Evolutionary conservation across 2,888 invertebrate species (phyloP), one percentile per base, ranked within the genome.

Genomic region (Thera obeliscata): DNA sequence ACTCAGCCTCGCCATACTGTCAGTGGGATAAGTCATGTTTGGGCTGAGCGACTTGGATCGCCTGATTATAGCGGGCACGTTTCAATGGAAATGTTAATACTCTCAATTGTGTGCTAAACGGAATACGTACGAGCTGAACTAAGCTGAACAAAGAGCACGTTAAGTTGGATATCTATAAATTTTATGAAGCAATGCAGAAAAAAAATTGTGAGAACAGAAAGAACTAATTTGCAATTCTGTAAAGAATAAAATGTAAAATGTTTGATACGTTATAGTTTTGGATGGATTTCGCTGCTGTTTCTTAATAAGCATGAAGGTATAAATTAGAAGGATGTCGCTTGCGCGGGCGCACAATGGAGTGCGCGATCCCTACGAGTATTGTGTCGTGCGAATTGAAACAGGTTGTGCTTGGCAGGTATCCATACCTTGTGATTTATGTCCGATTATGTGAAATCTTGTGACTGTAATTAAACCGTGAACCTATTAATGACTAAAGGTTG

Each of bases 311-410:
- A 89, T 93, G 93, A 92, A 90, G 89, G 81, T 89, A 93, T 93
- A 93, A 93, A 93, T 93, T 90, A 90, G 83, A 77, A 79, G 79
- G 81, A 84, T 80, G 86, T 86, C 86, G 82, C 76, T 80, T 74
- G 84, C 84, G 82, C 83, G 73, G 80, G 80, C 83, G 81, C 82
- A 89, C 87, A 90, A 88, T 85, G 81, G 83, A 66, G 76, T 76
- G 81, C 82, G 81, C 83, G 75, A 79, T 76, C 83, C 80, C 77
- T 74, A 78, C 79, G 73, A 74, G 84, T 85, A 86, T 89, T 89
- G 87, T 89, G 85, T 81, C 83, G 87, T 83, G 89, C 89, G 89
- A 88, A 91, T 88, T 84, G 87, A 94, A 94, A 94, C 94, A 94
- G 93, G 94, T 91, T 93, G 91, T 79, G 87, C 75, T 79, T 88